Base-by-base conservation (phyloP, 35 echinoderm and acorn worm species). In the Heliocidaris erythrogramma region DNA sequence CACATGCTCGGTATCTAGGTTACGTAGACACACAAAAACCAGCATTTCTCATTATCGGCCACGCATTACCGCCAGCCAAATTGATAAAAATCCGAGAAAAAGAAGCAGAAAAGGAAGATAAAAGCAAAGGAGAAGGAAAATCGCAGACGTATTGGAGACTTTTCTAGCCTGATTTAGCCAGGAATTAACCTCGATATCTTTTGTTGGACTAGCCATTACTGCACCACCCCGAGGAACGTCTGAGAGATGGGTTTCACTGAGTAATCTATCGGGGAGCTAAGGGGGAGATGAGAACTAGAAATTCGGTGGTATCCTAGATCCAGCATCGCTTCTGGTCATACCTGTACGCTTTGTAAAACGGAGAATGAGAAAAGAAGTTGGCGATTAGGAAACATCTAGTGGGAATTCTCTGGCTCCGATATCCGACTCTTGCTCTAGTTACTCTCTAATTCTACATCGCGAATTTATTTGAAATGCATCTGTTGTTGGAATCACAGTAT, bases 141-240 rank as follows among this genome's bases (percentile, higher is more conserved):
- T 78, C 50, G 91, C 49, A 92, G 91, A 92, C 49, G 48, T 59
- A 92, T 29, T 30, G 29, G 91, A 92, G 91, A 92, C 91, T 92
- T 92, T 92, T 92, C 65, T 92, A 92, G 91, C 91, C 91, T 92
- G 91, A 92, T 92, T 92, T 92, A 30, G 91, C 5, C 31, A 48
- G 49, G 91, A 92, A 92, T 92, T 92, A 92, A 92, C 91, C 91
- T 92, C 91, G 48, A 92, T 92, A 50, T 92, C 49, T 92, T 49
- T 92, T 92, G 50, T 59, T 92, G 16, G 47, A 49, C 91, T 24
- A 13, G 48, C 91, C 91, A 49, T 92, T 89, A 89, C 30, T 18
- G 12, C 29, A 31, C 31, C 47, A 92, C 91, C 91, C 91, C 48
- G 91, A 59, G 91, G 91, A 92, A 9, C 31, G 87, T 32, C 31